Base-by-base conservation (phyloP, 2,113 vertebrate species). In the Proterorhinus semilunaris region DNA sequence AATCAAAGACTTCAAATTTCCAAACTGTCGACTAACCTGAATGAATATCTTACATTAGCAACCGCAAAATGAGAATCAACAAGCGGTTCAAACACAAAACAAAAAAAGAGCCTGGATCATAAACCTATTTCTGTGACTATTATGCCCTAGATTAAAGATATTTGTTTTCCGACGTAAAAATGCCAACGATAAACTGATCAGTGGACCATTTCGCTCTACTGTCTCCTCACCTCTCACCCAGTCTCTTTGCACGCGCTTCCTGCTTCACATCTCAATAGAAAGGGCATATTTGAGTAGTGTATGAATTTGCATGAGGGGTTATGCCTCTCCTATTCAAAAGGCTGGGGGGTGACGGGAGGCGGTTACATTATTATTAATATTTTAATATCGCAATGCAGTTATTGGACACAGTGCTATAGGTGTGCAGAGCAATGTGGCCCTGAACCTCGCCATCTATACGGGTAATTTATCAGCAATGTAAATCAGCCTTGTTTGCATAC, bases 301-400 rank as follows among this genome's bases (percentile, higher is more conserved):
- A 67, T 66, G 67, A 55, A 82, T 83, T 74, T 76, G 63, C 81
- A 71, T 83, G 65, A 69, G 45, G 55, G 75, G 74, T 80, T 58
- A 82, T 81, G 69, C 63, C 58, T 72, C 74, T 72, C 65, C 78
- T 71, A 76, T 65, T 70, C 64, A 48, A 55, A 69, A 55, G 63
- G 63, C 68, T 66, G 50, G 59, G 6, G 74, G 65, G 72, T 70
- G 54, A 74, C 50, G 71, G 70, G 59, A 79, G 63, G 61, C 69
- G n/a, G 68, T 74, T 70, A 62, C 65, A 64, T 71, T 59, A 44
- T 66, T 53, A 70, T 81, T 87, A 80, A 86, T 80, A 80, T 82
- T 87, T 79, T 66, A 87, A 62, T 65, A 49, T 46, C n/a, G 50
- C 55, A 57, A 46, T 44, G 71, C 73, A 63, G 69, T 78, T 72